Evolutionary conservation across 1,140 invertebrate genomes (phyloP), one percentile per base, ranked within the genome.

Genomic region (Globodera ellingtonae): DNA sequence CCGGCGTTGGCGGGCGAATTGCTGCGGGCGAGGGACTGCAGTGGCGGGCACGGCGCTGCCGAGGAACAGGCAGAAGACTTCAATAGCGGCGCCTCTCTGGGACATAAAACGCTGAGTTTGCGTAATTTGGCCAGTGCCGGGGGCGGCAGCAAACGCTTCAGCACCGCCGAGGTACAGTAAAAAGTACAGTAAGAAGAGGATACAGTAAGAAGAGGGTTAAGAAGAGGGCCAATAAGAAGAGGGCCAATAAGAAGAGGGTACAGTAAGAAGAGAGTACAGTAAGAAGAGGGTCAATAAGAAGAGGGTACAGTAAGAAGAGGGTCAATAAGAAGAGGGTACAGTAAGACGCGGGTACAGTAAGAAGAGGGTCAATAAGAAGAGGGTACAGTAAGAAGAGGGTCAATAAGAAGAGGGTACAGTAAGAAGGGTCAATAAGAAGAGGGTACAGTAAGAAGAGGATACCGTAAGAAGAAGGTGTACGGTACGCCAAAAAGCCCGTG

Each of bases 1-100:
- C 79, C 52, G 69, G 24, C 59, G 48, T 74, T 15, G 82, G 21
- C 74, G 35, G 66, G 15, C 70, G n/a, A 44, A 69, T 75, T 71
- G 71, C 56, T 71, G 71, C 56, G 44, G 50, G 24, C 70, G 59
- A 84, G 56, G 50, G 66, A 82, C 21, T 44, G 21, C 67, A 35
- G 35, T 70, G 35, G 67, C 67, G 67, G 35, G 10, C 4, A 70
- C 67, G 67, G 24, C 21, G 35, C 6, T 4, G 35, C 24, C 2
- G 47, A 70, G 24, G 21, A 70, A 18, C 24, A 6, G 24, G 67
- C n/a, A 8, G 10, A 18, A 10, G 56, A 62, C 0, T 18, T 35
- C 71, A 79, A 24, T 15, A 35, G 13, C 44, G 59, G 50, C 62
- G 59, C 35, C 35, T 10, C 67, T n/a, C 24, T 47, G 67, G 67